Percentiles rank a stretch among this genome's conserved stretches.
phyloP scores from a whole-genome alignment of 2,113 vertebrate species.

The Syrrhaptes paradoxus region DNA sequence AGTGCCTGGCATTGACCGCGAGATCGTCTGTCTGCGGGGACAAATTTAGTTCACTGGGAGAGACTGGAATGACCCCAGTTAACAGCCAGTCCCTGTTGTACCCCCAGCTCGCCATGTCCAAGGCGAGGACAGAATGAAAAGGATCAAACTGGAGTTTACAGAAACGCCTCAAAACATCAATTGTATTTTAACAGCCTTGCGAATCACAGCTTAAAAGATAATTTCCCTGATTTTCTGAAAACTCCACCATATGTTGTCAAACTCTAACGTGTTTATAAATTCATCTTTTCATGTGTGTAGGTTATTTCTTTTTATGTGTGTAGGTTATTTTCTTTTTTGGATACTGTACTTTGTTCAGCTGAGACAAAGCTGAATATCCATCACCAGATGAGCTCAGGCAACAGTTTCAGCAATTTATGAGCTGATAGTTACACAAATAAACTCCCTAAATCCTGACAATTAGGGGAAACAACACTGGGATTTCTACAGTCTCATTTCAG shows the following conservation, averaged over 20 bases:
- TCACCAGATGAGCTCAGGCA: background rate
- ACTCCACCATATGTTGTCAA: background rate
- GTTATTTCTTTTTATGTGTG: background rate
- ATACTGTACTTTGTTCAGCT: background rate
- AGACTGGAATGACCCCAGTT: background rate
- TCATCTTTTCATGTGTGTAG: background rate
- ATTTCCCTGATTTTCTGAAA: background rate
- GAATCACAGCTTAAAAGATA: background rate
- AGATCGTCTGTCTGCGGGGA: background rate
- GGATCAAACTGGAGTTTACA: background rate
- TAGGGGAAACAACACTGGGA: background rate
- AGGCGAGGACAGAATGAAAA: background rate
- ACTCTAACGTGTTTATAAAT: background rate
- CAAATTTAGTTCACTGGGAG: fast-evolving
- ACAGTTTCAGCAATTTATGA: background rate
- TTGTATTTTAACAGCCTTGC: too few species aligned
- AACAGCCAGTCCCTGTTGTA: background rate
- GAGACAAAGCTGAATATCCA: background rate
- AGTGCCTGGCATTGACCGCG: background rate
- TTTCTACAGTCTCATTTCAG: background rate
- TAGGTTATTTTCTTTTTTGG: background rate
- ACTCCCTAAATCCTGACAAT: background rate
- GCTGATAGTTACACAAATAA: background rate
- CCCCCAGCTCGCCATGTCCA: background rate
- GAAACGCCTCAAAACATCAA: too few species aligned